Percentiles rank a stretch among this genome's conserved stretches.
These are phyloP conservation scores for Conger conger DNA, from an alignment of 2,113 vertebrate genomes.

Conservation along the genomic window DNA sequence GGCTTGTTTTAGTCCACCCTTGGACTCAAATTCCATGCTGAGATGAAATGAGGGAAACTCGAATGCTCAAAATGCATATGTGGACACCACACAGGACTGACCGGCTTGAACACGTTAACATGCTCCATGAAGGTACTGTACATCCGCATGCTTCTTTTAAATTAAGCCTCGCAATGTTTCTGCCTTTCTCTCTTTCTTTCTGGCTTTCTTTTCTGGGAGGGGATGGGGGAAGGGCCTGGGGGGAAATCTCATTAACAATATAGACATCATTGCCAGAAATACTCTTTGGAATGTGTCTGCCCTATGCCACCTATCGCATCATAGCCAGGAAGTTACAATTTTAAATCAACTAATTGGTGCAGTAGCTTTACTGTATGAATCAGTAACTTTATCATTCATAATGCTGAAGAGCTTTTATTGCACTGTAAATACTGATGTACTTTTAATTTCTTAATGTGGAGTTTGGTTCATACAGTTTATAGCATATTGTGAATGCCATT, in stretches of 20 bases:
- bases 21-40: slow-evolving; percentile 39
- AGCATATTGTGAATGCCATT: no score
- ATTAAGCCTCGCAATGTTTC: background rate
- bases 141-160: background rate
- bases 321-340: background rate
- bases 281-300: background rate
- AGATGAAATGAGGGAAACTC: background rate
- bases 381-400: background rate
- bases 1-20: slow-evolving; percentile 54
- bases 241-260: background rate
- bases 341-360: background rate
- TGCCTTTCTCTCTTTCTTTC: background rate
- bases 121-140: background rate
- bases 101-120: background rate
- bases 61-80: background rate
- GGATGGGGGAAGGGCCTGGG: background rate
- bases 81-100: no score
- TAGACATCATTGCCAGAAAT: background rate
- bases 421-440: background rate
- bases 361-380: background rate
- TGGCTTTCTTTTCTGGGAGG: background rate
- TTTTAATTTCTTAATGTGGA: no score
- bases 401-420: background rate
- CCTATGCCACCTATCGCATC: background rate
- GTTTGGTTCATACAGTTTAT: no score